Evolutionary conservation across 2,888 invertebrate genomes (phyloP).

Genomic region (Aelia acuminata): DNA sequence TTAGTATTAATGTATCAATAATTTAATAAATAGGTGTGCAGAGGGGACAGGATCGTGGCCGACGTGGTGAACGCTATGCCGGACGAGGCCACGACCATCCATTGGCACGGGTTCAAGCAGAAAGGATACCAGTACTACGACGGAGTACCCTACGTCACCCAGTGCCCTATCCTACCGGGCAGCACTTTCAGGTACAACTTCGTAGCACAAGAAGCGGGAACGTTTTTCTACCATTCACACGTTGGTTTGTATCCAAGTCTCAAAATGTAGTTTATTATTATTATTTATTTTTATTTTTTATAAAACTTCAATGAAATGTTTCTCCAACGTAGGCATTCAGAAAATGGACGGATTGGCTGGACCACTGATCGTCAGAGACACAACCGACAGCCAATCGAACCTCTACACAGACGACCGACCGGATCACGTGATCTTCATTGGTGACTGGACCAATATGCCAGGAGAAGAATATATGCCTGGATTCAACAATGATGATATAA

Average conservation of each 20-base stretch:
- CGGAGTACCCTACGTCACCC: slow-evolving; percentile 83
- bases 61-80: slow-evolving; percentile 81
- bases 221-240: slow-evolving; percentile 82
- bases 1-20: too few species aligned
- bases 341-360: slow-evolving; percentile 76
- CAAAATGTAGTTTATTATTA: not conserved
- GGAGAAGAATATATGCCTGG: slow-evolving; percentile 70
- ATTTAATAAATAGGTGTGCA: slow-evolving; percentile 67
- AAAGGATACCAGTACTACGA: slow-evolving; percentile 81
- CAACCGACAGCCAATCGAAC: slow-evolving; percentile 68
- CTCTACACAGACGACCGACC: slow-evolving; percentile 72
- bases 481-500: slow-evolving; percentile 69
- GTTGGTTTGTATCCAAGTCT: slow-evolving; percentile 70
- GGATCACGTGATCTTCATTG: slow-evolving; percentile 73
- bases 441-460: slow-evolving; percentile 71
- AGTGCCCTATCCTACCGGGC: slow-evolving; percentile 80
- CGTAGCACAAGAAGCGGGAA: slow-evolving; percentile 77
- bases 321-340: slow-evolving; percentile 71
- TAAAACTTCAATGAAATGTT: not conserved
- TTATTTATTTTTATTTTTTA: not conserved
- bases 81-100: slow-evolving; percentile 78
- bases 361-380: slow-evolving; percentile 73
- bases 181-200: slow-evolving; percentile 81
- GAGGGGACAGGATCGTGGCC: slow-evolving; percentile 77
- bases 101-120: slow-evolving; percentile 82